Percentiles rank a stretch among this genome's conserved stretches.
Conservation (phyloP, 2,113 vertebrate genomes). For the Formicarius rufipectus region DNA sequence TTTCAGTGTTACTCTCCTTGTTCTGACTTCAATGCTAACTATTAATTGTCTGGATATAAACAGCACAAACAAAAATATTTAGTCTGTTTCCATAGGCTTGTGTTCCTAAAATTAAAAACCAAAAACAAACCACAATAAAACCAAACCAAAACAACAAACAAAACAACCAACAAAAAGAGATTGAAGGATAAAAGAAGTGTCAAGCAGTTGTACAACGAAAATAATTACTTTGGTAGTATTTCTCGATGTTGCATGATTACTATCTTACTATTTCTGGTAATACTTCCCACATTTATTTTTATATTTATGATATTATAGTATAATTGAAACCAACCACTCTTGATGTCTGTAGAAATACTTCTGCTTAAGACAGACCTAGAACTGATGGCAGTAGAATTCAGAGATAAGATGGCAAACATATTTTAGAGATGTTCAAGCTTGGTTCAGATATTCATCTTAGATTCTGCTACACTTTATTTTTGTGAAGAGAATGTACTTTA, state of each 20-base stretch:
- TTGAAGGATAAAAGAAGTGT: background rate
- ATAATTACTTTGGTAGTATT: background rate
- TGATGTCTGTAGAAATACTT: background rate
- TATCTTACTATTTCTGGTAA: background rate
- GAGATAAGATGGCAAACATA: background rate
- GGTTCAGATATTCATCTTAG: background rate
- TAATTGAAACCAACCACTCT: background rate
- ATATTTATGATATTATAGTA: background rate
- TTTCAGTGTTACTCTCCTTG: background rate
- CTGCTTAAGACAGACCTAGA: background rate
- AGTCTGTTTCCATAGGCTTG: background rate
- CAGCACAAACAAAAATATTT: background rate
- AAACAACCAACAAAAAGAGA: background rate
- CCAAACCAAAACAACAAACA: background rate
- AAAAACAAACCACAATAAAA: background rate
- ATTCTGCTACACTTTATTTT: background rate
- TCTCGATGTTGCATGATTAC: background rate
- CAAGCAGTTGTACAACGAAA: background rate
- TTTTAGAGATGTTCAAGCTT: background rate
- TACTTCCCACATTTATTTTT: background rate
- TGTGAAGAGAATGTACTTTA: background rate
- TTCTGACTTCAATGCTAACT: background rate
- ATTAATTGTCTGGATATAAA: background rate
- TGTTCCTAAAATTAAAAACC: background rate
- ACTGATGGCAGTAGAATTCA: background rate